phyloP scores from a whole-genome alignment of 2,888 invertebrate genomes.

The Tachina fera region DNA sequence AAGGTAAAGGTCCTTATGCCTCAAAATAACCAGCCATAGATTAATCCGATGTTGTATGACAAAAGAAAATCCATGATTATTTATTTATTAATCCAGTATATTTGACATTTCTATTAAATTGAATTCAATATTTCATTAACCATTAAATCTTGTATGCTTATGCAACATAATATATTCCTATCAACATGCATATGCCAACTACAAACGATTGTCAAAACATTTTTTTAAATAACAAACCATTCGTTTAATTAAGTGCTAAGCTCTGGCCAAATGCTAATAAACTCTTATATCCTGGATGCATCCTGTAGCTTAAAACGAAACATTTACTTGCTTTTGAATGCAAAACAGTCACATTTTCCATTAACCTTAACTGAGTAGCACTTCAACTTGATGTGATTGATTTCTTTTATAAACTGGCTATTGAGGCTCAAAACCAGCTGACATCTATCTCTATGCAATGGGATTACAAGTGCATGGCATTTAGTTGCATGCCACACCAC shows the following conservation, averaged over 20 bases:
- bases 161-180: no score
- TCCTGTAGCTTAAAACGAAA: neutral
- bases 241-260: slow-evolving; percentile 2
- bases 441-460: slow-evolving; percentile 6
- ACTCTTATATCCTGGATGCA: neutral
- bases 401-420: slow-evolving; percentile 11
- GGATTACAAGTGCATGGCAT: neutral
- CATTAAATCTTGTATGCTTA: no score
- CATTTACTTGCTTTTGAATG: neutral
- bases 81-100: no score
- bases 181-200: no score
- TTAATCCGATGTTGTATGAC: no score
- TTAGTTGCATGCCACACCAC: slow-evolving; percentile 6
- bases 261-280: neutral
- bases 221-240: no score
- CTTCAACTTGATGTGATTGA: neutral
- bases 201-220: no score
- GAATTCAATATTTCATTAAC: no score
- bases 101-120: no score
- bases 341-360: neutral
- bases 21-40: no score
- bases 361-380: slow-evolving; percentile 3
- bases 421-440: slow-evolving; percentile 21
- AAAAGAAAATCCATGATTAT: no score
- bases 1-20: no score